These are phyloP conservation scores for Callyntrura sp. DNA, from an alignment of 2,888 invertebrate genomes.

Conservation along the genomic window DNA sequence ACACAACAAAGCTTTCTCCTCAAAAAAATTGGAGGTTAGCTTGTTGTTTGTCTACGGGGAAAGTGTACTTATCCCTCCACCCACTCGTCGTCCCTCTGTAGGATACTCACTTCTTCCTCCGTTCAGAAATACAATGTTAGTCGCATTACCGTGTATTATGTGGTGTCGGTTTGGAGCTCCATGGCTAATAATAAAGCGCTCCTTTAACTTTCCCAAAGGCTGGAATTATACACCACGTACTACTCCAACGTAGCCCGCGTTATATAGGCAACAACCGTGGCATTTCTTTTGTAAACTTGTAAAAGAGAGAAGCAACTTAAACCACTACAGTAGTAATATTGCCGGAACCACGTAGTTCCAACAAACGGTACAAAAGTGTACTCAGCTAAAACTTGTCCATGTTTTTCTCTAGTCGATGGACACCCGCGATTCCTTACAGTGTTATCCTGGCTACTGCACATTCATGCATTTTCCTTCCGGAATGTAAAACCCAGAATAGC, in stretches of 20 bases:
- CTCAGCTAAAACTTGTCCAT: conserved; percentile 45
- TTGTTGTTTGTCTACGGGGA: no score
- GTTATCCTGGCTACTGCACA: not conserved
- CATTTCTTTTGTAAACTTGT: conserved; percentile 6
- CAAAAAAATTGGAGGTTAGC: conserved; percentile 25
- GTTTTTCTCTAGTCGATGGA: conserved; percentile 70
- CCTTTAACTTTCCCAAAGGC: conserved; percentile 16
- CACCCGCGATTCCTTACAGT: not conserved
- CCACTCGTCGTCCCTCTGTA: not conserved
- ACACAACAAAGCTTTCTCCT: conserved; percentile 35
- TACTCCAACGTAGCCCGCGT: not conserved
- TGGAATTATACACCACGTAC: not conserved
- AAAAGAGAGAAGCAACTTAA: conserved; percentile 7
- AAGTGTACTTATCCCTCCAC: not conserved
- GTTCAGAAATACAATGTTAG: no score
- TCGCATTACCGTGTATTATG: conserved; percentile 33
- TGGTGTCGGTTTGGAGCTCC: conserved; percentile 7
- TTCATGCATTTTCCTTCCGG: conserved; percentile 15
- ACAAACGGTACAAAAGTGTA: conserved; percentile 7
- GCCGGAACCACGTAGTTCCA: not conserved
- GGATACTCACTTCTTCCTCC: no score
- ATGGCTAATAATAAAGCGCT: conserved; percentile 45
- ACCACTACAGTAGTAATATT: not conserved
- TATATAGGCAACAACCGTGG: not conserved
- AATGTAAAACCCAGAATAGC: conserved; percentile 14